Evolutionary conservation across 2,888 invertebrate species (phyloP), one percentile per base, ranked within the genome.

Genomic region (Hesperia comma): DNA sequence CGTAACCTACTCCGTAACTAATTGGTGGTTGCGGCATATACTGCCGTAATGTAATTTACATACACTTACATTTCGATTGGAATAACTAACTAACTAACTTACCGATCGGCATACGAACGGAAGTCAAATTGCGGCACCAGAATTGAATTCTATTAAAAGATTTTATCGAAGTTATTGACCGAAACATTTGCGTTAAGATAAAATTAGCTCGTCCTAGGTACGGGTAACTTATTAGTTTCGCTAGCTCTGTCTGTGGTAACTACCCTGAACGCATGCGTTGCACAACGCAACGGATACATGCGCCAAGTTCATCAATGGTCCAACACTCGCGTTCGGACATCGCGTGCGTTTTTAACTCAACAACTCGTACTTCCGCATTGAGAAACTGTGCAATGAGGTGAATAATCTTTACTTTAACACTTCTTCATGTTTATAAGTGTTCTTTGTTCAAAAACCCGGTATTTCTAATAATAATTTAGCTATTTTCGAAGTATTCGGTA

Each of bases 131-230:
- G 57, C 54, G 53, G 37, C 55, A 67, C 67, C 67, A 43, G 49
- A 67, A 68, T 63, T 61, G 57, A 64, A 68, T 66, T 68, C 64
- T 46, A 26, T 46, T 46, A 69, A 69, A 72, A 68, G 88, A 89
- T 90, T 68, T 73, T 85, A 89, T 90, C 88, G 77, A 74, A 79
- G 81, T 87, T 89, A 90, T 87, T 77, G 85, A 81, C 80, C 82
- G 82, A 74, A 87, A 88, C 80, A 79, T 78, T 75, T 72, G 71
- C 71, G 73, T 79, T 80, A 68, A 74, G 70, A 75, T 73, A 74
- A 73, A 60, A 74, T 74, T 71, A 74, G 69, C 68, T 67, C 72
- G 70, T 73, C 74, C 76, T 72, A 63, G 67, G 64, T 70, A 68
- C 69, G 40, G 43, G 46, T 62, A 75, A 72, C 55, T 78, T 77